phyloP scores from a whole-genome alignment of 2,888 invertebrate genomes.

The Phengaris arion region DNA sequence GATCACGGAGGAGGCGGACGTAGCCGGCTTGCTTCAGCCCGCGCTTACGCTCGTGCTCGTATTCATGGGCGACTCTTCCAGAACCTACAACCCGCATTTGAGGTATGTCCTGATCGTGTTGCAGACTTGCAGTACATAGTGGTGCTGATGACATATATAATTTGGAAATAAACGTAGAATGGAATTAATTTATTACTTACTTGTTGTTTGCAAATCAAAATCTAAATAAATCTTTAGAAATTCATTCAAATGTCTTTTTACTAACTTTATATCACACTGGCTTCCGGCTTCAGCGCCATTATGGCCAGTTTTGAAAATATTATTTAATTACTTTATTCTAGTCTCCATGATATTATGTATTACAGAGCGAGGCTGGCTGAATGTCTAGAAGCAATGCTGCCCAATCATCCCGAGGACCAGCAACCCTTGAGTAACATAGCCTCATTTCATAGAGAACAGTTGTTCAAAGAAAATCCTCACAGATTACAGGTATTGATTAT shows the following conservation, averaged over 20 bases:
- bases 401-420: conserved; percentile 82
- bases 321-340: no score
- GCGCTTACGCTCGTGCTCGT: conserved; percentile 89
- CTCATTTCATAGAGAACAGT: conserved; percentile 83
- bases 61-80: conserved; percentile 91
- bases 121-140: neutral
- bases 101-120: conserved; percentile 49
- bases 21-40: conserved; percentile 82
- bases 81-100: conserved; percentile 94
- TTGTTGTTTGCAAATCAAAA: no score
- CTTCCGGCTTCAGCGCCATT: no score
- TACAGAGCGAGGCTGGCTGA: conserved; percentile 92
- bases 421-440: conserved; percentile 64
- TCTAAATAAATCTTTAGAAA: no score
- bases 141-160: neutral
- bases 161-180: no score
- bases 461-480: conserved; percentile 89
- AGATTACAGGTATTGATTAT: conserved; percentile 75
- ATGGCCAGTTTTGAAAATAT: no score
- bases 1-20: conserved; percentile 81
- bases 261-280: no score
- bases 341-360: conserved; percentile 28
- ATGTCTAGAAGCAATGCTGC: conserved; percentile 91
- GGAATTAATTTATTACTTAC: no score
- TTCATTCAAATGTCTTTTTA: no score